phyloP scores from a whole-genome alignment of 2,888 invertebrate species.

The Phlogophora meticulosa region DNA sequence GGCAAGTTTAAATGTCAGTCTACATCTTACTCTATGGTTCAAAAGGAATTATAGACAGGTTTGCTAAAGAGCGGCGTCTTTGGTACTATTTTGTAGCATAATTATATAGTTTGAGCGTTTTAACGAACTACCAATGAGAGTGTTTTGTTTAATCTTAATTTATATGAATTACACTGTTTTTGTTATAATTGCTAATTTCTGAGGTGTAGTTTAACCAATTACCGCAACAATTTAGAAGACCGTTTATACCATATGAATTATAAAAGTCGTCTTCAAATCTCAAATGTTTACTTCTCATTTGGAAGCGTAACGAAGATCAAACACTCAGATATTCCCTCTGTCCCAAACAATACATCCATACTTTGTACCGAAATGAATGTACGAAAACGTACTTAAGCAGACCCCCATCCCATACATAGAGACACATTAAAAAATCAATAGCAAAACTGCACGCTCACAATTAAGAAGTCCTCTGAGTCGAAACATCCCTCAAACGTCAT shows the following conservation, averaged over 20 bases:
- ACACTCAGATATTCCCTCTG: slow-evolving; percentile 36
- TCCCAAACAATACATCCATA: slow-evolving; percentile 47
- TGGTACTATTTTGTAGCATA: slow-evolving; percentile 72
- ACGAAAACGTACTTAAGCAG: slow-evolving; percentile 56
- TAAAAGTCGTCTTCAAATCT: slow-evolving; percentile 3
- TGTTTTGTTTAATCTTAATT: slow-evolving; percentile 59
- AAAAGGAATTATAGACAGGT: slow-evolving; percentile 73
- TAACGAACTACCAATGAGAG: slow-evolving; percentile 62
- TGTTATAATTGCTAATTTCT: slow-evolving; percentile 44
- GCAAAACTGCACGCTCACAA: slow-evolving; percentile 84
- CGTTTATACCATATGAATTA: slow-evolving; percentile 31
- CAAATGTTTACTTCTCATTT: slow-evolving; percentile 48
- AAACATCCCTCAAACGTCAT: slow-evolving; percentile 87
- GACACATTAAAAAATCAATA: slow-evolving; percentile 89
- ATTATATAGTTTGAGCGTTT: slow-evolving; percentile 69
- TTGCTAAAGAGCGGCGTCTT: slow-evolving; percentile 73
- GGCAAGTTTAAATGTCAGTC: slow-evolving; percentile 39
- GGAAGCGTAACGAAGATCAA: slow-evolving; percentile 33
- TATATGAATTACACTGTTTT: slow-evolving; percentile 58
- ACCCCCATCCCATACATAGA: slow-evolving; percentile 63
- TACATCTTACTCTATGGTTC: slow-evolving; percentile 59
- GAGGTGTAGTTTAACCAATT: slow-evolving; percentile 51
- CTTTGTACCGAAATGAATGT: slow-evolving; percentile 50
- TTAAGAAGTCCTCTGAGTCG: slow-evolving; percentile 82
- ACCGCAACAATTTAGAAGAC: slow-evolving; percentile 24